Evolutionary conservation across 2,888 invertebrate genomes (phyloP), one percentile per base, ranked within the genome.

Genomic region (Xanthorhoe designata): DNA sequence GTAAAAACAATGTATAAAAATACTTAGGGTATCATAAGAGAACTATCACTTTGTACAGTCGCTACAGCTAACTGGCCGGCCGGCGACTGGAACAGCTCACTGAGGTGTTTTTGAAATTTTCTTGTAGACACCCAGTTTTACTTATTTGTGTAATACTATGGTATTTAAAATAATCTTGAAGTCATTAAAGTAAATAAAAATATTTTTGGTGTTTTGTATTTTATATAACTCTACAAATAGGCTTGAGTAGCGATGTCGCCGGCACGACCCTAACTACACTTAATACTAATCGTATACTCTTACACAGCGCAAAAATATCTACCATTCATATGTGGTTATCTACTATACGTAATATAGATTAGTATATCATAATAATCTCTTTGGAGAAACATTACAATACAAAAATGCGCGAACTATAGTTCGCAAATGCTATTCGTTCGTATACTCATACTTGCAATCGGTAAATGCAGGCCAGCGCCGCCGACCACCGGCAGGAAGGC

Each of bases 31-130:
- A 89, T 91, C 91, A 91, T 92, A 92, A 91, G 92, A 92, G 86
- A 90, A 91, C 91, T 93, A 93, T 93, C 92, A 93, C 92, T 92
- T 92, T 92, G 91, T 92, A 93, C 92, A 92, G 83, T 77, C 75
- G 81, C 92, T 91, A 92, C 87, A 86, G 75, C 85, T 85, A 88
- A 62, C 18, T 38, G 66, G 79, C 83, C 87, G 89, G 87, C 75
- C 82, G 80, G 82, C 83, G 74, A 80, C 55, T 78, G 88, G 88
- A 91, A 90, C 89, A 91, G 84, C 87, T 79, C 75, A 78, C 77
- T 74, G 83, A 83, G 80, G 80, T 79, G 38, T 35, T 55, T 29
- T 17, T 17, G 24, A 17, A 45, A 54, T 58, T 32, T 19, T 13
- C 47, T 51, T 13, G 13, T 49, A 17, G 29, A 60, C 50, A 53